phyloP scores from a whole-genome alignment of 2,888 invertebrate species.

The Syrphus vitripennis region DNA sequence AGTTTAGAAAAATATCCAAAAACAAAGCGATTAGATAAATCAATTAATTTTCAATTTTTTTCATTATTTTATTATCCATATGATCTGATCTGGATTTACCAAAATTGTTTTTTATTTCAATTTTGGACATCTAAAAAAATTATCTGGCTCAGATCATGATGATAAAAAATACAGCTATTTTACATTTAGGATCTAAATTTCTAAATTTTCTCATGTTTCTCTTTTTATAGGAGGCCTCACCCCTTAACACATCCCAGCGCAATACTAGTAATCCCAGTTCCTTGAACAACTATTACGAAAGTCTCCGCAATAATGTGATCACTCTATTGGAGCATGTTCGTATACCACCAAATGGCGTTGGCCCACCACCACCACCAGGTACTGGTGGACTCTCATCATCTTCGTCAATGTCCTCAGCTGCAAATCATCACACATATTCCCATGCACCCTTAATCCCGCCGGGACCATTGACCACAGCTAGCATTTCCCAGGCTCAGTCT shows the following conservation, averaged over 20 bases:
- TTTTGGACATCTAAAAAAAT: too few species aligned
- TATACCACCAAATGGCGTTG: constrained; percentile 86
- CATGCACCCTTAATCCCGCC: constrained; percentile 74
- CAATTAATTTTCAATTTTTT: too few species aligned
- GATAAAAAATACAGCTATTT: too few species aligned
- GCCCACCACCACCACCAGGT: constrained; percentile 51
- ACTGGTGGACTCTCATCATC: constrained; percentile 36
- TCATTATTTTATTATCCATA: too few species aligned
- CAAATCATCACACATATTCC: constrained; percentile 60
- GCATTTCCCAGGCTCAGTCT: constrained; percentile 59
- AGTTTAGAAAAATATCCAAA: too few species aligned
- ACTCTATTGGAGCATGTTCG: constrained; percentile 94
- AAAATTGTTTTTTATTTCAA: too few species aligned
- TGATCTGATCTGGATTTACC: too few species aligned
- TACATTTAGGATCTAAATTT: neutral
- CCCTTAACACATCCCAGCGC: constrained; percentile 77
- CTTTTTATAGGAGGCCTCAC: constrained; percentile 78
- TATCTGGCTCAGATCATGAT: too few species aligned
- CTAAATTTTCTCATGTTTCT: neutral
- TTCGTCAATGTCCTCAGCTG: constrained; percentile 48
- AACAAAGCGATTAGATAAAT: too few species aligned
- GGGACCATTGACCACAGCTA: constrained; percentile 73
- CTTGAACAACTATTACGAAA: constrained; percentile 95
- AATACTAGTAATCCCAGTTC: constrained; percentile 62
- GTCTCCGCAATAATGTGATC: constrained; percentile 95